Evolutionary conservation across 2,888 invertebrate genomes (phyloP).

Genomic region (Pocota personata): DNA sequence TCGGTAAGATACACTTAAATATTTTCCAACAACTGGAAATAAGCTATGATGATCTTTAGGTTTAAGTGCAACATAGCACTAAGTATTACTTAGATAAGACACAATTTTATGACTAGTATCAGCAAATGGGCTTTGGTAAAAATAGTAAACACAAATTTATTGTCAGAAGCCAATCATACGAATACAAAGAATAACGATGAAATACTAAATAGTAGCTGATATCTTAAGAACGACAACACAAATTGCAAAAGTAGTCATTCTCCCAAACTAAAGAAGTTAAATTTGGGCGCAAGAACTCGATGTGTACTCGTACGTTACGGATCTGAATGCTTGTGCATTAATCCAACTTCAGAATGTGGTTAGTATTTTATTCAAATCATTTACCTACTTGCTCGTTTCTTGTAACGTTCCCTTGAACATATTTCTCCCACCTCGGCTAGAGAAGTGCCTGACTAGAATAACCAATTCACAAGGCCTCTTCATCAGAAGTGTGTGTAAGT

Average conservation of each 20-base stretch:
- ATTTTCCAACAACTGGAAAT: no score
- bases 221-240: no score
- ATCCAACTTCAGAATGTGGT: neutral
- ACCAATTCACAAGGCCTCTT: constrained; percentile 29
- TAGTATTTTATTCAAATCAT: neutral
- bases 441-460: constrained; percentile 34
- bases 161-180: no score
- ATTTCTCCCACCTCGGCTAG: neutral
- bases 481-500: neutral
- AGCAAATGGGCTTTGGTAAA: no score
- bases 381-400: neutral
- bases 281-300: neutral
- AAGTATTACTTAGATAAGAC: no score
- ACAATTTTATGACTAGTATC: no score
- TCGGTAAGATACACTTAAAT: no score
- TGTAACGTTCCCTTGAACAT: neutral
- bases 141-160: no score
- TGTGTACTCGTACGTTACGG: neutral
- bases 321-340: neutral
- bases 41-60: no score
- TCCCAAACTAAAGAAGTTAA: neutral
- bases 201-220: no score
- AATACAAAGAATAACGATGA: no score
- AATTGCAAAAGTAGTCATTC: neutral
- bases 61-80: no score